Conservation (phyloP, 2,888 invertebrate genomes). For the Pocota personata region DNA sequence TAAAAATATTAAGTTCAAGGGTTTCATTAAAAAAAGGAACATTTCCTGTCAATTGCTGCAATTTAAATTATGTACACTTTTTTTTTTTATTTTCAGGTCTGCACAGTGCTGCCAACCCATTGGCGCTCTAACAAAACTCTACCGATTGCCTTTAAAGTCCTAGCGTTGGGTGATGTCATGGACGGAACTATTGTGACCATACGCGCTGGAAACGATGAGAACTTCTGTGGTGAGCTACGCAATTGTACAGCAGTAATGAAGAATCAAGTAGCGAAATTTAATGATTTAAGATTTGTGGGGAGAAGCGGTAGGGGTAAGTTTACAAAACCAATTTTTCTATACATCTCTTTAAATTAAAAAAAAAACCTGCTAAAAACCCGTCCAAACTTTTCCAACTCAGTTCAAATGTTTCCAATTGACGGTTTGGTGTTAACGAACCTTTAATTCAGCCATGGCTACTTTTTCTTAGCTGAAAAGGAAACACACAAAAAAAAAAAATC, state of each 20-base stretch:
- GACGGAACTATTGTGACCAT: constrained; percentile 98
- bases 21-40: too few relatives aligned
- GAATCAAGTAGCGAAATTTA: constrained; percentile 98
- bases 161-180: constrained; percentile 94
- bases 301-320: constrained; percentile 96
- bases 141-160: constrained; percentile 97
- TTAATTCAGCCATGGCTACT: constrained; percentile 55
- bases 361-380: neutral
- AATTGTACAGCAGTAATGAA: constrained; percentile 98
- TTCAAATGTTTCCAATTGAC: constrained; percentile 42
- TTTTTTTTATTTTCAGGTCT: constrained; percentile 84
- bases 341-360: neutral
- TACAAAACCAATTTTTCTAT: neutral
- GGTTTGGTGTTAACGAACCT: constrained; percentile 65
- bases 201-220: constrained; percentile 98
- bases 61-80: too few relatives aligned
- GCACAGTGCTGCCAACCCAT: constrained; percentile 95
- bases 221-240: constrained; percentile 95
- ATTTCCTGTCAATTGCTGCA: too few relatives aligned
- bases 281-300: constrained; percentile 98
- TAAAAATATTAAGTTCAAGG: too few relatives aligned
- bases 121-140: constrained; percentile 99
- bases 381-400: neutral
- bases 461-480: constrained; percentile 20
- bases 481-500: constrained; percentile 24